phyloP scores from a whole-genome alignment of 2,113 vertebrate species.

The Solea senegalensis region DNA sequence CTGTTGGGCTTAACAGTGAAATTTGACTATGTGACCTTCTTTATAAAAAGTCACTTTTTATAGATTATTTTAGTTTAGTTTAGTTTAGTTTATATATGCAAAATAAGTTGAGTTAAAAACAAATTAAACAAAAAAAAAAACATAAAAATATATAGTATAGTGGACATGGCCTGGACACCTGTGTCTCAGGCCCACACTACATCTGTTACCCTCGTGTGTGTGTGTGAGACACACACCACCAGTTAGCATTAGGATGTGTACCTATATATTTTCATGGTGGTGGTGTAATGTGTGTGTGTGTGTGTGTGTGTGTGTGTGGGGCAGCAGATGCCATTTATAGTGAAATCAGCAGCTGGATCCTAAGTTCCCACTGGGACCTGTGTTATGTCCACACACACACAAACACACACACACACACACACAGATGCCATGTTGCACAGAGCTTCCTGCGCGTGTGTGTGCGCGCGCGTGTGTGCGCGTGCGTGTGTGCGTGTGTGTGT shows the following conservation, averaged over 20 bases:
- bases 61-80: too few species aligned
- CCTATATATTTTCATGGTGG: conserved; percentile 41
- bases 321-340: conserved; percentile 70
- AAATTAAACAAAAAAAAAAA: background rate
- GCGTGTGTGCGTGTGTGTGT: background rate
- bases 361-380: conserved; percentile 61
- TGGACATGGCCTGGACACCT: conserved; percentile 13
- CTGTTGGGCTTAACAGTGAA: too few species aligned
- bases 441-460: background rate
- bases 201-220: conserved; percentile 54
- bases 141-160: background rate
- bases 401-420: conserved; percentile 28
- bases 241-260: conserved; percentile 36
- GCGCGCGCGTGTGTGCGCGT: background rate
- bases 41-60: too few species aligned
- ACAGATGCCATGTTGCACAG: conserved; percentile 39
- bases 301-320: conserved; percentile 25
- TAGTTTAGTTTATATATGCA: background rate
- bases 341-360: conserved; percentile 75
- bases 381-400: conserved; percentile 47
- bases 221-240: conserved; percentile 44
- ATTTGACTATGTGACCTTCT: too few species aligned
- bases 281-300: conserved; percentile 25
- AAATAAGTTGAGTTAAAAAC: background rate
- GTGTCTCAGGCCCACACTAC: conserved; percentile 67